phyloP scores from a whole-genome alignment of 2,797 vertebrate species.

The Gymnopithys bicolor region DNA sequence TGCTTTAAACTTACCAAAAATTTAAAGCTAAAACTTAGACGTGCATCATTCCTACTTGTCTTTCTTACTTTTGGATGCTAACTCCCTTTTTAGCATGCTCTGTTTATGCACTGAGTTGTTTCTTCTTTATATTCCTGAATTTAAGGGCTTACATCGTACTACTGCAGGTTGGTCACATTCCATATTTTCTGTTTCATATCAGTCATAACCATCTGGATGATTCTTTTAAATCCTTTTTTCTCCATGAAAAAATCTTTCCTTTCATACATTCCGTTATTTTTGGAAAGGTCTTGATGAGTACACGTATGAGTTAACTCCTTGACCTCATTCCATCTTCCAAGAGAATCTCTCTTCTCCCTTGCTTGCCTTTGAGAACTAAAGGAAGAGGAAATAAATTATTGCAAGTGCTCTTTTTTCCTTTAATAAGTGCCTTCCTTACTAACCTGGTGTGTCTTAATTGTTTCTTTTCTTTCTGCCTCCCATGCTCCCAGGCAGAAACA shows the following conservation, averaged over 20 bases:
- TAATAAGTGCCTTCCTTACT: slow-evolving; percentile 42
- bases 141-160: not conserved
- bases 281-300: slow-evolving; percentile 1
- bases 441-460: slow-evolving; percentile 20
- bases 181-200: not conserved
- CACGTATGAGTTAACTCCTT: slow-evolving; percentile 17
- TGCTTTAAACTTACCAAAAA: not conserved
- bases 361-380: slow-evolving; percentile 18
- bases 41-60: not conserved
- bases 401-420: slow-evolving; percentile 2
- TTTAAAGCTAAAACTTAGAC: not conserved
- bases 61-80: not conserved
- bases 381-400: slow-evolving; percentile 37
- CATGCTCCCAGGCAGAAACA: not conserved
- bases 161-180: not conserved
- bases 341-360: slow-evolving; percentile 15
- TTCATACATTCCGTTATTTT: not conserved
- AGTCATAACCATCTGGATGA: not conserved
- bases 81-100: not conserved
- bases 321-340: slow-evolving; percentile 41
- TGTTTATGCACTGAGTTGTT: not conserved
- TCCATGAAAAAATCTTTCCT: not conserved
- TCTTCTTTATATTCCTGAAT: not conserved
- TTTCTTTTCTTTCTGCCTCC: slow-evolving; percentile 1
- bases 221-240: not conserved